Conservation (phyloP, 1,140 invertebrate genomes). For the Gonioctena quinquepunctata region DNA sequence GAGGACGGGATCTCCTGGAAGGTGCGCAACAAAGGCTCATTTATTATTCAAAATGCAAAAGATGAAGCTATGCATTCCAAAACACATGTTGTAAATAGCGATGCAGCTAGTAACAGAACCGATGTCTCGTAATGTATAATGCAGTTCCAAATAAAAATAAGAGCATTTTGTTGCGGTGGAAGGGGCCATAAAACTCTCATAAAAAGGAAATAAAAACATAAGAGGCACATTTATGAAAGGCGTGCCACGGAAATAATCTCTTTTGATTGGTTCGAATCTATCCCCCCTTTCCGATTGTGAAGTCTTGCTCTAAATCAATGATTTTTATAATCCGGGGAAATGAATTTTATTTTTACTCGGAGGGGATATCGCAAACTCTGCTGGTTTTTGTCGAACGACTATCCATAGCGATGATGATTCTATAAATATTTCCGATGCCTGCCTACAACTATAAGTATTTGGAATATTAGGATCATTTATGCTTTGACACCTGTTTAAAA, state of each 20-base stretch:
- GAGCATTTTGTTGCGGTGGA: constrained; percentile 26
- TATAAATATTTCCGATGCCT: too few relatives aligned
- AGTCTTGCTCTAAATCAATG: constrained; percentile 43
- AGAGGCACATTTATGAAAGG: constrained; percentile 43
- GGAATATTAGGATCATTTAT: too few relatives aligned
- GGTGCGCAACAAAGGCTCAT: neutral
- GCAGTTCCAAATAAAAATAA: constrained; percentile 10
- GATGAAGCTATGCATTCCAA: neutral
- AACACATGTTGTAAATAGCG: neutral
- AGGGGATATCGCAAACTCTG: neutral
- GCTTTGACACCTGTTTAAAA: too few relatives aligned
- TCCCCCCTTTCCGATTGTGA: constrained; percentile 28
- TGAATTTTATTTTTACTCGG: constrained; percentile 39
- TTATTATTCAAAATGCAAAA: constrained; percentile 1
- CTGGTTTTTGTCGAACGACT: too few relatives aligned
- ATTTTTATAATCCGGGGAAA: constrained; percentile 41
- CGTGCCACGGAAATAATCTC: constrained; percentile 32
- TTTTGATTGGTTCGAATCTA: constrained; percentile 27
- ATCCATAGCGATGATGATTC: too few relatives aligned
- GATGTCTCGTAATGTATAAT: neutral
- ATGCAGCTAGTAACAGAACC: neutral
- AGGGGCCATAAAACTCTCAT: constrained; percentile 38
- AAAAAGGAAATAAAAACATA: constrained; percentile 47
- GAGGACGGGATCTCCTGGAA: neutral
- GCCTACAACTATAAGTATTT: too few relatives aligned